Evolutionary conservation across 2,888 invertebrate species (phyloP), one percentile per base, ranked within the genome.

Genomic region (Xestia ashworthii): DNA sequence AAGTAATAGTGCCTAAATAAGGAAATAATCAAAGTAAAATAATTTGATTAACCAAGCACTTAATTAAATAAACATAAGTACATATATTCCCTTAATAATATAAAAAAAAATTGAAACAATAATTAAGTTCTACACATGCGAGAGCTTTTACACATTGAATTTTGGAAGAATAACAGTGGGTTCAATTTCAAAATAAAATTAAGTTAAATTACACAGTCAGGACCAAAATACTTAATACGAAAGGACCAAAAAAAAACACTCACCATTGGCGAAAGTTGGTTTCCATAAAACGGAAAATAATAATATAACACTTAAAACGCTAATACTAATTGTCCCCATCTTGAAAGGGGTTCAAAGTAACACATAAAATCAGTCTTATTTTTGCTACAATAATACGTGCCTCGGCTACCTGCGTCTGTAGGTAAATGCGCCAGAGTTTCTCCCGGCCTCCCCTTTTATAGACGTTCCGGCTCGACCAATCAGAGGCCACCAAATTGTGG

Each of bases 251-350:
- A 83, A n/a, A 77, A 82, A 46, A 22, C 8, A 96, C 96, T 95
- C 80, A 96, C 96, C 95, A 79, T 93, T 89, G 80, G 91, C 88
- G 55, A 87, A 87, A 58, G 93, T 94, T 41, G 96, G 95, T 89
- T 93, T 95, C 96, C 96, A 96, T 92, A 96, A 92, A 93, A 96
- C 94, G 91, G 95, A 93, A 91, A 96, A 88, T 87, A 95, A 87
- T 83, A 95, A 88, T 81, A 95, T 87, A 91, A 94, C 96, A 96
- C 96, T 93, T 89, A 94, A 89, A 89, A 93, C 93, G 92, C 95
- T 95, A 92, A 94, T 91, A 88, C 90, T 94, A 95, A 90, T 90
- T 87, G 90, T 92, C 96, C 96, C 96, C 96, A 96, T 96, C 83
- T 89, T 95, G 89, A 75, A 85, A 88, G 93, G 96, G 96, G 95